Evolutionary conservation across 2,888 invertebrate genomes (phyloP), one percentile per base, ranked within the genome.

Genomic region (Drosophila infuscata): DNA sequence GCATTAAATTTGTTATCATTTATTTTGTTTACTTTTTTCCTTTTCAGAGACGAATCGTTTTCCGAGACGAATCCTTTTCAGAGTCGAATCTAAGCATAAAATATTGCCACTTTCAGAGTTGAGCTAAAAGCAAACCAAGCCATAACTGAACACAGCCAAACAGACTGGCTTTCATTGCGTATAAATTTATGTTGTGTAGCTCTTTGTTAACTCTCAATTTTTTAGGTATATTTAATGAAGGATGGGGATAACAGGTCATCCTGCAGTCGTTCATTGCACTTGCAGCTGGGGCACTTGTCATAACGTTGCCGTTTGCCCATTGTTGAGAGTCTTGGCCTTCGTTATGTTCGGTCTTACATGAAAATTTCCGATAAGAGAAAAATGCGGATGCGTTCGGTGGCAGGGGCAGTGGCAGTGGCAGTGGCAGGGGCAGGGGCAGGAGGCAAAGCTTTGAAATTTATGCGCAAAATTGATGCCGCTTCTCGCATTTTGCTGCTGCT

Each of bases 381-480:
- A 72, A 46, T 82, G 78, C 82, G 71, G 80, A 83, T 77, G 69
- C 38, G 49, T 9, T 17, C 33, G 5, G 25, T 3, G 32, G n/a
- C n/a, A n/a, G n/a, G n/a, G n/a, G n/a, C n/a, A n/a, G n/a, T n/a
- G n/a, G 17, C n/a, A 29, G 17, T 4, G 38, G 9, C 35, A 41
- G 17, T 1, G 17, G 17, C 12, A 4, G 33, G 7, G 33, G 30
- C 9, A 46, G 30, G 15, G 35, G 54, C 20, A 20, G 25, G 25
- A 0, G 33, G 20, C 33, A 80, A 76, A 82, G 75, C 87, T 83
- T 75, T 76, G 79, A 84, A 84, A 84, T 84, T 88, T 82, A 82
- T 82, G 78, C 79, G 80, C 82, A 69, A 81, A 83, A 83, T 83
- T 86, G 68, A 83, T 87, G 83, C 70, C 67, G 61, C 63, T 61